These are phyloP conservation scores for Agapostemon virescens DNA, from an alignment of 2,888 invertebrate genomes.

Conservation along the genomic window DNA sequence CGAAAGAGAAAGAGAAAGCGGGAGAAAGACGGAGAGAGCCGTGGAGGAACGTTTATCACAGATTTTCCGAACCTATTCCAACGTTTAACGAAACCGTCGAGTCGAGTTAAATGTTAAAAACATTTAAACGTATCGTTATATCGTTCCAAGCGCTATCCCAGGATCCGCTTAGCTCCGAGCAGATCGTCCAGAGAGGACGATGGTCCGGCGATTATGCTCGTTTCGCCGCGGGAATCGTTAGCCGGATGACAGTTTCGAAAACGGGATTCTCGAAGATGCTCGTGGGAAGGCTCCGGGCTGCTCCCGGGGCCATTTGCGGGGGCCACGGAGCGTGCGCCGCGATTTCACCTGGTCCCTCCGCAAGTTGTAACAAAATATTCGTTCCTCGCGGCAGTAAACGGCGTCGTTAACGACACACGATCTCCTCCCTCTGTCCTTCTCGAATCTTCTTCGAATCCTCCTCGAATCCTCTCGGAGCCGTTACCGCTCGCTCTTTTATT, in stretches of 20 bases:
- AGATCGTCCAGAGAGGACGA: not conserved
- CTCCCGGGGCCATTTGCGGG: not conserved
- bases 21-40: too few species aligned
- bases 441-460: too few species aligned
- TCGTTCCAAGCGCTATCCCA: too few species aligned
- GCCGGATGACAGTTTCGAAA: not conserved
- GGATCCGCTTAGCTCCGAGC: not conserved
- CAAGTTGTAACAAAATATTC: slow-evolving; percentile 77
- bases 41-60: too few species aligned
- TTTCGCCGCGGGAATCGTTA: not conserved
- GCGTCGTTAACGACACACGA: slow-evolving; percentile 77
- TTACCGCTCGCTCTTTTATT: slow-evolving; percentile 76
- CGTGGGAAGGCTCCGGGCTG: not conserved
- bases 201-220: not conserved
- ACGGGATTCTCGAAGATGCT: not conserved
- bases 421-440: slow-evolving; percentile 49
- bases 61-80: too few species aligned
- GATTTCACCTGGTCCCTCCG: not conserved
- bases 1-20: not conserved
- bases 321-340: not conserved
- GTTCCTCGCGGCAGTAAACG: slow-evolving; percentile 77
- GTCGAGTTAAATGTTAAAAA: too few species aligned
- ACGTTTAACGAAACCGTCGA: too few species aligned
- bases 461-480: slow-evolving; percentile 61
- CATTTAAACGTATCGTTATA: too few species aligned